Conservation (phyloP, 1,140 invertebrate species). For the Pseudachorutes palmiensis region DNA sequence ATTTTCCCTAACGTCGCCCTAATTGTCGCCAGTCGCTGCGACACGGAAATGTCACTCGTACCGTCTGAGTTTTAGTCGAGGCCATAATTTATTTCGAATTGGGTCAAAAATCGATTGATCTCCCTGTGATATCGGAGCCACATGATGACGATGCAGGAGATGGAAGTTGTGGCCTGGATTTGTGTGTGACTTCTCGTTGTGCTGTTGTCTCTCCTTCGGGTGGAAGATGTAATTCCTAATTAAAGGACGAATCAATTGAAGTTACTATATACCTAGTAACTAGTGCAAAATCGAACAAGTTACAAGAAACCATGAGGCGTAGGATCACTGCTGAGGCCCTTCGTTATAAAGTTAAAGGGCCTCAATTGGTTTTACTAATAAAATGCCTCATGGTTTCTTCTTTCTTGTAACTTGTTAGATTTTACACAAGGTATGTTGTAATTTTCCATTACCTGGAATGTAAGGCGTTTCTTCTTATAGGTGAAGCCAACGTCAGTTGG, state of each 20-base stretch:
- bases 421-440: not conserved
- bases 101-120: slow-evolving; percentile 32
- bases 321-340: no score
- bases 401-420: not conserved
- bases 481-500: slow-evolving; percentile 34
- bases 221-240: slow-evolving; percentile 33
- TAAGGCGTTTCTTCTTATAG: slow-evolving; percentile 29
- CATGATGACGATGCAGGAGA: slow-evolving; percentile 14
- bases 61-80: not conserved
- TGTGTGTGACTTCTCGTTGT: slow-evolving; percentile 17
- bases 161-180: not conserved
- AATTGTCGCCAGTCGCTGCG: no score
- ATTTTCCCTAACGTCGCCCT: no score
- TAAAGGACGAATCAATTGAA: slow-evolving; percentile 3
- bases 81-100: not conserved
- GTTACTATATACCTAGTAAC: not conserved
- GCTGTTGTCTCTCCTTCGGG: slow-evolving; percentile 33
- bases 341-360: no score
- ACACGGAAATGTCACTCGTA: no score
- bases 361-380: no score
- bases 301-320: no score
- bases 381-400: not conserved
- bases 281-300: no score
- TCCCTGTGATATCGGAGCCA: slow-evolving; percentile 24
- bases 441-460: slow-evolving; percentile 31